Base-by-base conservation (phyloP, 1,140 invertebrate species). In the Coenobita brevimanus region DNA sequence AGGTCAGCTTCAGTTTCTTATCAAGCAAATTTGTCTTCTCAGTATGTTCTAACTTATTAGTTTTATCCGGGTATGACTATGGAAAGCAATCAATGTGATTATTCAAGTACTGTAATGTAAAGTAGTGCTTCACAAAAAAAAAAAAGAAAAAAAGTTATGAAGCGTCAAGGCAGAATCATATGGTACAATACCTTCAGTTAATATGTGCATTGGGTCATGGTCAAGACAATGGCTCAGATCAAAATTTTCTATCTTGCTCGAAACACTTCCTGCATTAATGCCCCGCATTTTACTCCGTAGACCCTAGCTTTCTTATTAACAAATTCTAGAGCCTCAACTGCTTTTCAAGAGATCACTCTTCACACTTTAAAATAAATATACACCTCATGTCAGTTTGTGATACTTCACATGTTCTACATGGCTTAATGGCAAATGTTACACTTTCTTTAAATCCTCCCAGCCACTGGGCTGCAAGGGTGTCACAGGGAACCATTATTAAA, bases 251-350 rank as follows among this genome's bases (percentile, higher is more conserved):
- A 67, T 67, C n/a, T 67, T 67, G 64, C 64, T 24, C 30, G n/a
- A 33, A 24, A 33, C 64, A 67, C 64, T 67, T 67, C n/a, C 30
- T 67, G 64, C 64, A 67, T 67, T 67, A 10, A 67, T 67, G 64
- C 64, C 64, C 64, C 64, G n/a, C 64, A 67, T 67, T 67, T 67
- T 67, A 67, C 64, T 67, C 64, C 64, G 64, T 67, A 67, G 30
- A 33, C 30, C 30, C 30, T 67, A 67, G 64, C n/a, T 67, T 67
- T 67, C 30, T 67, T 67, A 67, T n/a, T 67, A 24, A 67, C 64
- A 24, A 6, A 67, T n/a, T 67, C 64, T 67, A 67, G 30, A 33
- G 4, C n/a, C 30, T 67, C 64, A 24, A 67, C 8, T 67, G 64
- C 64, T n/a, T 67, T 67, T 67, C 64, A n/a, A 67, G 64, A 24